A percentile compares a stretch with the other conserved stretches of the same genome.
Evolutionary conservation across 1,140 invertebrate genomes (phyloP).

Genomic region (Drosophila pachea): DNA sequence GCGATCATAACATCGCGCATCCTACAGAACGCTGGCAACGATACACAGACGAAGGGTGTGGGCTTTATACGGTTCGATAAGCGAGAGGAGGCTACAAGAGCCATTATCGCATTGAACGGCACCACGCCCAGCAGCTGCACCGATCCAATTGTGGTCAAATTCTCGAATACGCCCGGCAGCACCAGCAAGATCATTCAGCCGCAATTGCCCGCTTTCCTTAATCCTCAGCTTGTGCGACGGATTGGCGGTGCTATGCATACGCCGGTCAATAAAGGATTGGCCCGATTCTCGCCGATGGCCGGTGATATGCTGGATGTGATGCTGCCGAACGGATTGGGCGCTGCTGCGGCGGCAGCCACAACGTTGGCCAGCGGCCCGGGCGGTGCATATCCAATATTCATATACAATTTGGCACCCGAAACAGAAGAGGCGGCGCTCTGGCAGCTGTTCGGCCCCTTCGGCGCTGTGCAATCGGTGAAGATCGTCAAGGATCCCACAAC

Average conservation of each 20-base stretch:
- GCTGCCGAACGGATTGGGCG: slow-evolving; percentile 86
- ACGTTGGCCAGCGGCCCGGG: slow-evolving; percentile 71
- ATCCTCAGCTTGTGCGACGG: slow-evolving; percentile 81
- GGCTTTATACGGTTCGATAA: slow-evolving; percentile 84
- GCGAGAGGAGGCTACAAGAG: slow-evolving; percentile 82
- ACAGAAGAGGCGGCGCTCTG: slow-evolving; percentile 98
- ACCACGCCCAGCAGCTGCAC: slow-evolving; percentile 81
- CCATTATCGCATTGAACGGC: slow-evolving; percentile 82
- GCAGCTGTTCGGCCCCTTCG: slow-evolving; percentile 99
- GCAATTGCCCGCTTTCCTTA: slow-evolving; percentile 80
- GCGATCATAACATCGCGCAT: slow-evolving; percentile 93
- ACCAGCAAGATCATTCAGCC: slow-evolving; percentile 80
- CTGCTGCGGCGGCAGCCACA: slow-evolving; percentile 88
- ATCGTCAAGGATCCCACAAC: slow-evolving; percentile 98
- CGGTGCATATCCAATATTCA: slow-evolving; percentile 98
- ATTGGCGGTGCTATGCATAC: slow-evolving; percentile 88
- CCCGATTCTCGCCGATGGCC: slow-evolving; percentile 91
- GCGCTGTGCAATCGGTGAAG: slow-evolving; percentile 99
- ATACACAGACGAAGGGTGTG: slow-evolving; percentile 81
- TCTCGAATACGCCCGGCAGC: slow-evolving; percentile 82
- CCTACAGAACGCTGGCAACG: slow-evolving; percentile 84
- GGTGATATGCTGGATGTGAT: slow-evolving; percentile 88
- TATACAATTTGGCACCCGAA: slow-evolving; percentile 98
- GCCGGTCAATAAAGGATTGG: slow-evolving; percentile 91
- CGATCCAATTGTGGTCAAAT: slow-evolving; percentile 82